phyloP scores from a whole-genome alignment of 2,113 vertebrate genomes.

The Aix galericulata region DNA sequence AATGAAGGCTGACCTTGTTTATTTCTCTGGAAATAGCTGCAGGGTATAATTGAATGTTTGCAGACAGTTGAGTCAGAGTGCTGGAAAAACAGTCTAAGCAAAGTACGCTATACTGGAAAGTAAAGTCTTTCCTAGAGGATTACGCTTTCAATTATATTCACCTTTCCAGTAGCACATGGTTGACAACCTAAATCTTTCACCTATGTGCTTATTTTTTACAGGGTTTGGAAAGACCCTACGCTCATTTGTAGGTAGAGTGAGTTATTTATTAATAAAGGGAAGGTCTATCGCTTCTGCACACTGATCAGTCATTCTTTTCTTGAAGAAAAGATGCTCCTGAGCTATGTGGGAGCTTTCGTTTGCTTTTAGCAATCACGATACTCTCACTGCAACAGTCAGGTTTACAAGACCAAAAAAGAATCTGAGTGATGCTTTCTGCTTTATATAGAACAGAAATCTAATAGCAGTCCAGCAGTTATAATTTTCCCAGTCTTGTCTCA shows the following conservation, averaged over 20 bases:
- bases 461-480: neutral
- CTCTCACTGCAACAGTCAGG: neutral
- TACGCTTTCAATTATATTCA: neutral
- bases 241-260: neutral
- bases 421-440: neutral
- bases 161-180: neutral
- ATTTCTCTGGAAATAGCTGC: constrained; percentile 61
- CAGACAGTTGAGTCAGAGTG: constrained; percentile 51
- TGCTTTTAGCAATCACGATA: neutral
- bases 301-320: neutral
- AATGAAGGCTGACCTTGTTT: constrained; percentile 58
- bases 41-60: constrained; percentile 63
- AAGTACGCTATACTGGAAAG: constrained; percentile 12
- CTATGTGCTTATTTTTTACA: neutral
- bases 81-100: constrained; percentile 47
- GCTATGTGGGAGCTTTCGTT: neutral
- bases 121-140: constrained; percentile 7
- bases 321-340: neutral
- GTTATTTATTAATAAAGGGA: neutral
- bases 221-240: neutral
- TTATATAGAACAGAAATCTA: neutral
- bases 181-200: neutral
- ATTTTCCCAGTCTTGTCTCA: neutral
- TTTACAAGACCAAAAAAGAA: neutral
- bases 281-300: neutral